Evolutionary conservation across 1,140 invertebrate genomes (phyloP), one percentile per base, ranked within the genome.

Genomic region (Coelopa frigida): DNA sequence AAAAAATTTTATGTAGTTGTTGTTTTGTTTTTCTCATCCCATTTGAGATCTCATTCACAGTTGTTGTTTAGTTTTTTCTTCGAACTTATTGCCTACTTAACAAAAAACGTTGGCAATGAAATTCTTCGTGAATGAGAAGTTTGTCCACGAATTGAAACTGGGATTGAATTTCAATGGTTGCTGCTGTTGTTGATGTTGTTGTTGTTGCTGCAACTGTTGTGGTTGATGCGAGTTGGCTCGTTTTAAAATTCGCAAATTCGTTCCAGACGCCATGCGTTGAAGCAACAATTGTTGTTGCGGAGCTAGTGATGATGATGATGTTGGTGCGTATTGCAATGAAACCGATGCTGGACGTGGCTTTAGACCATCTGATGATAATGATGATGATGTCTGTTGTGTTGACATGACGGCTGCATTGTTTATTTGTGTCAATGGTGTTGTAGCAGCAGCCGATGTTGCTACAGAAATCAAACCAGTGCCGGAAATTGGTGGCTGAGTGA

Each of bases 121-220:
- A 56, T 68, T 68, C 54, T 68, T 68, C 40, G 64, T 68, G 49
- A 68, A 68, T 52, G 64, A 61, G 42, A 68, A 68, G 63, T 68
- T 68, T 40, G 56, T 68, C 64, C 64, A 68, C 52, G 64, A 64
- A 59, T 64, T 62, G 8, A 68, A 65, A 51, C 50, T 65, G 48
- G 64, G 64, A 55, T 56, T 44, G 58, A 62, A 33, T 57, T 49
- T 14, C 51, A 18, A 15, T 17, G 20, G 27, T 24, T 26, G 24
- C 7, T 52, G 46, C 37, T 44, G 33, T 7, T 38, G 44, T 22
- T 47, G 49, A 11, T 52, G 44, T 17, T 41, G 48, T 27, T 53
- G 44, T 41, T 51, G 49, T 23, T 49, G 50, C 11, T 49, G 35
- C 15, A 41, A 45, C 21, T 33, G 46, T 46, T 36, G 18, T 41